A percentile compares a stretch with the other conserved stretches of the same genome.
These are phyloP conservation scores for Pandemis heparana DNA, from an alignment of 2,888 invertebrate genomes.

Conservation along the genomic window DNA sequence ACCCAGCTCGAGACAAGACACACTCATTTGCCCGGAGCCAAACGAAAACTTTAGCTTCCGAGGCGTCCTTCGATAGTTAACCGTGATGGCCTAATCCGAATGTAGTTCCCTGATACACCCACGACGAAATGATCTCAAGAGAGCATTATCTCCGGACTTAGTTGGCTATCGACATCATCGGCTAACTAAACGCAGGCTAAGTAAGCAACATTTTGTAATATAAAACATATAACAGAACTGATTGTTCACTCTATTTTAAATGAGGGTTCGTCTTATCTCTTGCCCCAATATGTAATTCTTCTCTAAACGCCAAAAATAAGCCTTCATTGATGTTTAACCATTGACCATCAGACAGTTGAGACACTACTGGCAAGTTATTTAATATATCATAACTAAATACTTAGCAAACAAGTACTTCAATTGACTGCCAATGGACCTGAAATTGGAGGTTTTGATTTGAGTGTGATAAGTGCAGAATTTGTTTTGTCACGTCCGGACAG, in stretches of 20 bases:
- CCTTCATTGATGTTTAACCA: constrained; percentile 15
- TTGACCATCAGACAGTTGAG: constrained; percentile 13
- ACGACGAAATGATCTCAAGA: constrained; percentile 7
- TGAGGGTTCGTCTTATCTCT: constrained; percentile 14
- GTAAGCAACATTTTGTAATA: constrained; percentile 7
- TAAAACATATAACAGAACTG: constrained; percentile 3
- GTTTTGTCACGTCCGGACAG: constrained; percentile 28
- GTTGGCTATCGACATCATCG: constrained; percentile 26
- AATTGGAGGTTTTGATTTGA: constrained; percentile 18
- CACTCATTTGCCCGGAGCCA: constrained; percentile 29
- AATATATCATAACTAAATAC: neutral
- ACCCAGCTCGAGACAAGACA: constrained; percentile 42
- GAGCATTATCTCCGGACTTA: constrained; percentile 26
- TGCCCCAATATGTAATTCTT: constrained; percentile 32
- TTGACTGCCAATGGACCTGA: neutral
- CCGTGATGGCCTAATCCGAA: constrained; percentile 40
- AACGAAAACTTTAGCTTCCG: constrained; percentile 25
- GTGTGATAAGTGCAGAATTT: constrained; percentile 10
- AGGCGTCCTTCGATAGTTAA: constrained; percentile 25
- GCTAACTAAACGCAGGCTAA: neutral
- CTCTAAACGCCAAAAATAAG: constrained; percentile 24
- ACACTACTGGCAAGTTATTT: neutral
- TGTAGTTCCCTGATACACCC: constrained; percentile 20
- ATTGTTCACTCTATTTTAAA: constrained; percentile 16
- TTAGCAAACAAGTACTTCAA: neutral